Conservation (phyloP, 2,888 invertebrate genomes). For the Aporophyla lueneburgensis region DNA sequence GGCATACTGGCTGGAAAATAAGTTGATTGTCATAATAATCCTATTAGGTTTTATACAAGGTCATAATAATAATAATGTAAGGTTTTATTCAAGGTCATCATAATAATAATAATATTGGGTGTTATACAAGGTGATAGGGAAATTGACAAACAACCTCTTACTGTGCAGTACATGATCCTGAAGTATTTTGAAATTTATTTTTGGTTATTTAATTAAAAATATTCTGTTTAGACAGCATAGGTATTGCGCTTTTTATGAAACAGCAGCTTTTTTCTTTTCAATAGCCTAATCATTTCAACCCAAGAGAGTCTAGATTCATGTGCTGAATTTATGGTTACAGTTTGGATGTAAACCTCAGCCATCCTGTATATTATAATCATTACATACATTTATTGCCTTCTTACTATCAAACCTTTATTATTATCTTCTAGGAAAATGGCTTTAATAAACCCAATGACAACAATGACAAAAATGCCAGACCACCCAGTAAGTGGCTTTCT, state of each 20-base stretch:
- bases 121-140: not conserved
- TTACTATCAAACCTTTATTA: not conserved
- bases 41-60: not conserved
- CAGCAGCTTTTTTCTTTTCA: not conserved
- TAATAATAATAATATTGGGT: not conserved
- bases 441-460: slow-evolving; percentile 53
- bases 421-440: slow-evolving; percentile 43
- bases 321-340: not conserved
- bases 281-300: too few relatives aligned
- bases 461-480: slow-evolving; percentile 26
- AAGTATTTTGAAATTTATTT: too few relatives aligned
- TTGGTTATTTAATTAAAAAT: too few relatives aligned
- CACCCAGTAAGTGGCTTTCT: slow-evolving; percentile 45
- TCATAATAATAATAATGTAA: too few relatives aligned
- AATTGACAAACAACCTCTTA: not conserved
- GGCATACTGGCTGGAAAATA: not conserved
- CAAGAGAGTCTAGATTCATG: not conserved
- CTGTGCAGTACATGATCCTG: not conserved
- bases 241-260: not conserved
- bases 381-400: not conserved
- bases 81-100: not conserved
- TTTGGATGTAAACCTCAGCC: too few relatives aligned
- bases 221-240: too few relatives aligned
- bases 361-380: not conserved
- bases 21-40: not conserved